Evolutionary conservation across 1,140 invertebrate genomes (phyloP).

Genomic region (Steinernema feltiae): DNA sequence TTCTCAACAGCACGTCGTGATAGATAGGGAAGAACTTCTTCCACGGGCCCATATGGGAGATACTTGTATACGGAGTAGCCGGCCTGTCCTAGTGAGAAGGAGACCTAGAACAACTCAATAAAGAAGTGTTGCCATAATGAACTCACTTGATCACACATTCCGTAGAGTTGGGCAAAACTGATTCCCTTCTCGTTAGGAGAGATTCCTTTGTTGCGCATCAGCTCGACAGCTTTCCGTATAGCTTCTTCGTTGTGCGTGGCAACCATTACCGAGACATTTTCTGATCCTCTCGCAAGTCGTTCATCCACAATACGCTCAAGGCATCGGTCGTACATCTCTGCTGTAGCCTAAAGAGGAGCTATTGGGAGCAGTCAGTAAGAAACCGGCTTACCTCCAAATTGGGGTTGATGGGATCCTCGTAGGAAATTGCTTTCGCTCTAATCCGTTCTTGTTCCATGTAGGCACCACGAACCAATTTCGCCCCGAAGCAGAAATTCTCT

Average conservation of each 20-base stretch:
- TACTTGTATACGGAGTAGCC: constrained; percentile 98
- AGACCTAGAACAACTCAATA: no score
- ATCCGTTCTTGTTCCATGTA: constrained; percentile 94
- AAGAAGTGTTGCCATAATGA: no score
- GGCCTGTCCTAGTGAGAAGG: constrained; percentile 71
- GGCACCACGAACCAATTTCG: constrained; percentile 92
- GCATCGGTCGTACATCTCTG: constrained; percentile 62
- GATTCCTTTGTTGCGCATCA: constrained; percentile 82
- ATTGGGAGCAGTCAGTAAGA: constrained; percentile 71
- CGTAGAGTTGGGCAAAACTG: constrained; percentile 92
- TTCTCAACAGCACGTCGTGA: constrained; percentile 91
- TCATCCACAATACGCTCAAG: constrained; percentile 69
- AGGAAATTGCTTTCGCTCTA: constrained; percentile 76
- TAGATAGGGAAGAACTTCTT: constrained; percentile 91
- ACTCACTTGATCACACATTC: constrained; percentile 86
- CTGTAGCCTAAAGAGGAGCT: constrained; percentile 42
- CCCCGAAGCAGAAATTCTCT: constrained; percentile 94
- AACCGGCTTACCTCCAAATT: constrained; percentile 81
- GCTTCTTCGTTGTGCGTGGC: constrained; percentile 97
- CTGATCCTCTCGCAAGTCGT: constrained; percentile 64
- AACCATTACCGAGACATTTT: constrained; percentile 82
- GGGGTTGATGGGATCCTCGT: constrained; percentile 88
- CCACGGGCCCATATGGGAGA: constrained; percentile 92
- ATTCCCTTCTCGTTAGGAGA: constrained; percentile 83
- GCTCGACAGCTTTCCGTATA: constrained; percentile 77